Conservation (phyloP, 2,888 invertebrate genomes). For the Eristalis pertinax region DNA sequence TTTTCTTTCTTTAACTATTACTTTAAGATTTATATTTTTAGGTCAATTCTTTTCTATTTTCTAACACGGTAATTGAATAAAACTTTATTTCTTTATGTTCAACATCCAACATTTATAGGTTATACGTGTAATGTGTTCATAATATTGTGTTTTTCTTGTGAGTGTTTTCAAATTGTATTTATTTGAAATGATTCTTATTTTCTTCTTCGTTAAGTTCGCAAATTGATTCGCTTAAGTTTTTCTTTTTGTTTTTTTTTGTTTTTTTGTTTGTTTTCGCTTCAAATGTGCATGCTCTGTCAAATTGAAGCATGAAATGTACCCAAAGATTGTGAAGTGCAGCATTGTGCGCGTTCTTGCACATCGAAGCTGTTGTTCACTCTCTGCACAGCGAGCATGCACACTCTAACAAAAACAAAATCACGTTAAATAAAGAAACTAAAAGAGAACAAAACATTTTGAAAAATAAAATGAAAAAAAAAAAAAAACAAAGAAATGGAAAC, state of each 20-base stretch:
- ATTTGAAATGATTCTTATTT: slow-evolving; percentile 7
- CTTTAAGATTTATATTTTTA: slow-evolving; percentile 7
- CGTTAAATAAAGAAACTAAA: neutral
- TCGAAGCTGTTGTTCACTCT: too few relatives aligned
- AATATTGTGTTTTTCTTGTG: neutral
- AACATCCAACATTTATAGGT: slow-evolving; percentile 52
- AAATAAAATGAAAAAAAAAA: neutral
- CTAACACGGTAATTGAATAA: slow-evolving; percentile 40
- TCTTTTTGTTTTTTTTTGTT: too few relatives aligned
- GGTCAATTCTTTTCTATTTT: slow-evolving; percentile 19
- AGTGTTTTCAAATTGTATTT: slow-evolving; percentile 1
- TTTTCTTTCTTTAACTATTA: slow-evolving; percentile 1
- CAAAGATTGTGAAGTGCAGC: too few relatives aligned
- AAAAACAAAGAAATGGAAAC: too few relatives aligned
- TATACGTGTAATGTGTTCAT: slow-evolving; percentile 26
- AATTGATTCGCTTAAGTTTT: neutral
- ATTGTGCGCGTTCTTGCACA: too few relatives aligned
- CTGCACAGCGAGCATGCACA: neutral
- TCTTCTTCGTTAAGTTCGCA: neutral
- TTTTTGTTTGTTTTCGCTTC: neutral
- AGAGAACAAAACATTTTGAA: too few relatives aligned
- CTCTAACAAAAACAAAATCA: neutral
- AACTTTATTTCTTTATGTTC: slow-evolving; percentile 21
- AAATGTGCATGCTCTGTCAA: neutral
- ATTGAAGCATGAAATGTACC: too few relatives aligned